A percentile compares a stretch with the other conserved stretches of the same genome.
These are phyloP conservation scores for Drosophila ustulata DNA, from an alignment of 2,888 invertebrate species.

Conservation along the genomic window DNA sequence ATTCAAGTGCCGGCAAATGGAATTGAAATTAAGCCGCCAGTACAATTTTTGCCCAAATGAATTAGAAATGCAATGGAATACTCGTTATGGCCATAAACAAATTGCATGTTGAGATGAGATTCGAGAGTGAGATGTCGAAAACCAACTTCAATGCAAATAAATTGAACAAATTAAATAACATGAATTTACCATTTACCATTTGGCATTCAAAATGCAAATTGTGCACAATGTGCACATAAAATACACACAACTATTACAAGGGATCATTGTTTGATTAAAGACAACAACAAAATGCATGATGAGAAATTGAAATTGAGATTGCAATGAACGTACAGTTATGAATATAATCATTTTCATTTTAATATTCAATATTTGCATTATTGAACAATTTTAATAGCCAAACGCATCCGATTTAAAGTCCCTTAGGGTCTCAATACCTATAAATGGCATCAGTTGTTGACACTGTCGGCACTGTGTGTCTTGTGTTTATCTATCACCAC, in stretches of 20 bases:
- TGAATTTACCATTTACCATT: conserved; percentile 22
- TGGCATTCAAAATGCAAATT: conserved; percentile 28
- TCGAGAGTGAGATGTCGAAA: neutral
- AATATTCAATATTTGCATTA: neutral
- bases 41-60: conserved; percentile 29
- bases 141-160: conserved; percentile 34
- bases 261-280: conserved; percentile 15
- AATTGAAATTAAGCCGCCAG: conserved; percentile 28
- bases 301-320: neutral
- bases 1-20: conserved; percentile 34
- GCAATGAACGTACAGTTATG: neutral
- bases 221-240: conserved; percentile 10
- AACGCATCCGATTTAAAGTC: conserved; percentile 1
- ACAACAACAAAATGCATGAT: conserved; percentile 1
- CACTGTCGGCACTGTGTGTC: neutral
- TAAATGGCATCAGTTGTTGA: conserved; percentile 25
- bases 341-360: neutral
- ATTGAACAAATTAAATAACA: conserved; percentile 30
- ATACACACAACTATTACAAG: neutral
- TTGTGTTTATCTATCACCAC: too few relatives aligned
- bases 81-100: conserved; percentile 17
- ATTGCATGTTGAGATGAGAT: neutral
- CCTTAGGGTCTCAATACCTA: conserved; percentile 2
- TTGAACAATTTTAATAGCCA: neutral
- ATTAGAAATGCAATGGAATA: conserved; percentile 26